Conservation (phyloP, 2,797 vertebrate genomes). For the Malurus leucopterus region DNA sequence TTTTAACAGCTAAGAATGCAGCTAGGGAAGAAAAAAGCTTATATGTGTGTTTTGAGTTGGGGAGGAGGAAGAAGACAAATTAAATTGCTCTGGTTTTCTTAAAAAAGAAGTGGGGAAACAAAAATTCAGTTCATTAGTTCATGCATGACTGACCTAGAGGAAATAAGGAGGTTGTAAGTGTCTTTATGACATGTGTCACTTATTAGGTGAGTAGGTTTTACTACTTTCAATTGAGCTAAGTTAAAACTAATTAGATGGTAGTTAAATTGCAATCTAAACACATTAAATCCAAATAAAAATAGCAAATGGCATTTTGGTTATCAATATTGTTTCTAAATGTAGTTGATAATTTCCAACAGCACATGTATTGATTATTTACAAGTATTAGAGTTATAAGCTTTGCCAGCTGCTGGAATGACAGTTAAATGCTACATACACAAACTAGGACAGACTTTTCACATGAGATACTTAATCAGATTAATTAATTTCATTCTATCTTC, state of each 20-base stretch:
- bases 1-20: conserved; percentile 79
- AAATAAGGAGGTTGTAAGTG: conserved; percentile 73
- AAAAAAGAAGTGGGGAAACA: conserved; percentile 86
- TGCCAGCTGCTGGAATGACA: conserved; percentile 81
- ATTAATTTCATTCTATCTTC: background rate
- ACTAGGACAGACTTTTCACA: background rate
- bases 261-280: conserved; percentile 90
- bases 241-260: conserved; percentile 88
- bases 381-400: conserved; percentile 79
- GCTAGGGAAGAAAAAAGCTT: conserved; percentile 69
- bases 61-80: conserved; percentile 76
- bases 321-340: conserved; percentile 82
- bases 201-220: conserved; percentile 78
- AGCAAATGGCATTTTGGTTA: conserved; percentile 83
- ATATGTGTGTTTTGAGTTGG: conserved; percentile 50
- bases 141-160: conserved; percentile 74
- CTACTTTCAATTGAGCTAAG: conserved; percentile 73
- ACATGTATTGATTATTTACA: conserved; percentile 87
- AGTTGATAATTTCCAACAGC: conserved; percentile 85
- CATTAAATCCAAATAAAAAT: conserved; percentile 86
- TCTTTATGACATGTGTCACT: conserved; percentile 71
- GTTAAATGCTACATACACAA: conserved; percentile 73
- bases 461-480: background rate
- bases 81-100: conserved; percentile 88
- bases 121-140: conserved; percentile 77